phyloP scores from a whole-genome alignment of 1,140 invertebrate genomes.

The Chelonus insularis region DNA sequence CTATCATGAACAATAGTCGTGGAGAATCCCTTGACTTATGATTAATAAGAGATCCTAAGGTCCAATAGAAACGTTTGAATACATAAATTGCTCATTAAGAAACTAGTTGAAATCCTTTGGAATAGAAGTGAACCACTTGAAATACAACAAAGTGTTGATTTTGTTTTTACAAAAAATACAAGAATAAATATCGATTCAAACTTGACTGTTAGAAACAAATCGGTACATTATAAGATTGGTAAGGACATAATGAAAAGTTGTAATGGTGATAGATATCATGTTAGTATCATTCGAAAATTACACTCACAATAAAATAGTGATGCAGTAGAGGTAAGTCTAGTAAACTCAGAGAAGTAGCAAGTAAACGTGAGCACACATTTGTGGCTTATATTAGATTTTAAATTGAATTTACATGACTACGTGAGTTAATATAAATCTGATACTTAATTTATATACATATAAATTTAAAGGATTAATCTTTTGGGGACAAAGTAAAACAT shows the following conservation, averaged over 20 bases:
- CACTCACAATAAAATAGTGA: constrained; percentile 30
- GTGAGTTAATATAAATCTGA: constrained; percentile 22
- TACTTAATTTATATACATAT: too few species aligned
- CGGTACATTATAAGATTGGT: neutral
- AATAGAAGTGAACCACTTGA: too few species aligned
- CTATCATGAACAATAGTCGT: neutral
- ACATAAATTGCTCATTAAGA: too few species aligned
- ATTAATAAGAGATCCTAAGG: neutral
- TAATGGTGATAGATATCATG: constrained; percentile 28
- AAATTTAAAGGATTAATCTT: too few species aligned
- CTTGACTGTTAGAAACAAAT: neutral
- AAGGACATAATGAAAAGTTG: constrained; percentile 23
- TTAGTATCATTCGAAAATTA: constrained; percentile 33
- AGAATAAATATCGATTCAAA: neutral
- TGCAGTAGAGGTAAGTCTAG: constrained; percentile 29
- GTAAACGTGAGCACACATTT: constrained; percentile 14
- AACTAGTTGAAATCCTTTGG: too few species aligned
- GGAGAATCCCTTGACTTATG: neutral
- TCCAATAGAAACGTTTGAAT: too few species aligned
- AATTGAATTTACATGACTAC: constrained; percentile 33
- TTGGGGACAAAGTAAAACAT: too few species aligned
- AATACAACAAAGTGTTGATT: neutral
- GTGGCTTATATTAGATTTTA: constrained; percentile 29
- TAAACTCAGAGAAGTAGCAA: neutral
- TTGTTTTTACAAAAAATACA: too few species aligned